phyloP scores from a whole-genome alignment of 30 jellyfish, hydroid and myxozoan genomes.

The Hydractinia symbiolongicarpus region DNA sequence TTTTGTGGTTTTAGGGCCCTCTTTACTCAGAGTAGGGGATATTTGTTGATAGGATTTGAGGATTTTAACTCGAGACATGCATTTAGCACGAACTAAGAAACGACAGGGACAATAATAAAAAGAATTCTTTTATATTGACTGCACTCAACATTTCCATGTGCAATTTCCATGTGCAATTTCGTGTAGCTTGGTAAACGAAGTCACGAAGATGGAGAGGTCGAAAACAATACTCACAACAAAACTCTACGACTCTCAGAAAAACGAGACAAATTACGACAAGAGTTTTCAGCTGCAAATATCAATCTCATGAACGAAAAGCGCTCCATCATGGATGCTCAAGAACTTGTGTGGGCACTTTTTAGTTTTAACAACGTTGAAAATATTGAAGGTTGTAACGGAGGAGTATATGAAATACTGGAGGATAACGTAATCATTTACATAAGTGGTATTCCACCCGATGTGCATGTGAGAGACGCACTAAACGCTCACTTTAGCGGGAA shows the following conservation, averaged over 20 bases:
- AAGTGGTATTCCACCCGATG: conserved; percentile 91
- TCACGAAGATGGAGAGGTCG: neutral
- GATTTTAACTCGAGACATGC: too few relatives aligned
- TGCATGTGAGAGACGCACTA: conserved; percentile 87
- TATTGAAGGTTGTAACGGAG: conserved; percentile 75
- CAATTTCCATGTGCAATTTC: neutral
- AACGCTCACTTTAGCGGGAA: conserved; percentile 97
- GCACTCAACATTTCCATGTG: too few relatives aligned
- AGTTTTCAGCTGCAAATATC: conserved; percentile 73
- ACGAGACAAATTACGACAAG: conserved; percentile 61
- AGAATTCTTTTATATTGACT: too few relatives aligned
- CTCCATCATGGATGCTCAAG: conserved; percentile 62
- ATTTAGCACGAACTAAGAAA: too few relatives aligned
- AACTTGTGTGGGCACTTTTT: conserved; percentile 67
- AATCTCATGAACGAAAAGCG: conserved; percentile 71
- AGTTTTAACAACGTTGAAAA: conserved; percentile 77
- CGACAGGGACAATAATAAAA: too few relatives aligned
- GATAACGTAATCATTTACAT: conserved; percentile 62
- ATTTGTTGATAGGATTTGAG: too few relatives aligned
- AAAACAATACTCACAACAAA: neutral
- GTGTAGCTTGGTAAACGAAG: neutral
- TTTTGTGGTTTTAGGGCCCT: too few relatives aligned
- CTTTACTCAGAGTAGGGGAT: too few relatives aligned
- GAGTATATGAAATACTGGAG: conserved; percentile 87
- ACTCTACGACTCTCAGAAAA: conserved; percentile 4